These are phyloP conservation scores for Acrossocheilus fasciatus DNA, from an alignment of 2,797 vertebrate genomes.

Conservation along the genomic window DNA sequence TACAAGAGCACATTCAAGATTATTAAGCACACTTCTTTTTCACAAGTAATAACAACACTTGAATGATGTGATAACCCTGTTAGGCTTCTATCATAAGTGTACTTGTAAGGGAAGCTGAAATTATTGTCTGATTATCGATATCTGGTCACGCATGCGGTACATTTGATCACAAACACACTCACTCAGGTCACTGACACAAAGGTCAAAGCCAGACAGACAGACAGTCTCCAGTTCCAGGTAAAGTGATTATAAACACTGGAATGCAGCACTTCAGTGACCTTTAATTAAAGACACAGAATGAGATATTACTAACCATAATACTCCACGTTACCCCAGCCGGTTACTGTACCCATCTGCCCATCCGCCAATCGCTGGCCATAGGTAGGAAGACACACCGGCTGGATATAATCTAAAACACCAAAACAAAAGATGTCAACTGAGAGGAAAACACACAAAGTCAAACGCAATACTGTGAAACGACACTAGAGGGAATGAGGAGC, in stretches of 20 bases:
- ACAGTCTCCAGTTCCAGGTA: slow-evolving; percentile 3
- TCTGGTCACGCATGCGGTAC: background rate
- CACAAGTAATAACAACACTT: background rate
- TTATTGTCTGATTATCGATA: background rate
- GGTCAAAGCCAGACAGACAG: slow-evolving; percentile 27
- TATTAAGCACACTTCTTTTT: background rate
- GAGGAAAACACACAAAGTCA: background rate
- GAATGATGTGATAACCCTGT: background rate
- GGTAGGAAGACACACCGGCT: slow-evolving; percentile 89
- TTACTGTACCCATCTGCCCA: slow-evolving; percentile 88
- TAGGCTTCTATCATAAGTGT: background rate
- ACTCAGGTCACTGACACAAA: slow-evolving; percentile 40
- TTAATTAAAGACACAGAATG: background rate
- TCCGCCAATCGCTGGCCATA: slow-evolving; percentile 85
- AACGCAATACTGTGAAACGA: background rate
- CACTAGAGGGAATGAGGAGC: background rate
- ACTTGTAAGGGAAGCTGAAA: background rate
- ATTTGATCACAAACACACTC: background rate
- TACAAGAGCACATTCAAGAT: background rate
- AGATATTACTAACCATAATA: slow-evolving; percentile 82
- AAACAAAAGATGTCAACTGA: background rate
- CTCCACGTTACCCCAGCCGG: slow-evolving; percentile 90
- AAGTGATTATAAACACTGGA: slow-evolving; percentile 3
- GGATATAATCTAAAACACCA: slow-evolving; percentile 82
- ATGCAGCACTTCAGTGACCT: background rate